Evolutionary conservation across 1,140 invertebrate genomes (phyloP).

Genomic region (Rhyacophila brunnea): DNA sequence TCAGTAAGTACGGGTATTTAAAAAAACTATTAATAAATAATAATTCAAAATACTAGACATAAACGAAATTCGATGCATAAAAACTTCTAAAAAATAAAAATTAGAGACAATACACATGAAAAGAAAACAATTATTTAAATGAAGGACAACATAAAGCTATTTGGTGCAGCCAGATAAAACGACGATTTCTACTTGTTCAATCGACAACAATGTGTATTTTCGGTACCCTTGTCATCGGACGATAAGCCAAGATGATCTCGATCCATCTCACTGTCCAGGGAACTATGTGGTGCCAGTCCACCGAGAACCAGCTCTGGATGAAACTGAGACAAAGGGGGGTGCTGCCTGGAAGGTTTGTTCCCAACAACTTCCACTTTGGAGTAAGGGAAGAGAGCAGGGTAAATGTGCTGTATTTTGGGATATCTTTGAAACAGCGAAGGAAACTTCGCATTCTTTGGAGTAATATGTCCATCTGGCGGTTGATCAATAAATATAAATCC

Average conservation of each 20-base stretch:
- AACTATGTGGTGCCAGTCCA: constrained; percentile 25
- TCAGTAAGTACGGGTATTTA: no score
- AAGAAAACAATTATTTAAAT: constrained; percentile 15
- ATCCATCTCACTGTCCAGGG: constrained; percentile 29
- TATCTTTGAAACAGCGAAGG: constrained; percentile 72
- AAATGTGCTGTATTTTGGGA: constrained; percentile 72
- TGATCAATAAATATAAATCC: constrained; percentile 35
- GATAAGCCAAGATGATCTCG: constrained; percentile 24
- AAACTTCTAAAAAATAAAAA: neutral
- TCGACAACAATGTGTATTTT: neutral
- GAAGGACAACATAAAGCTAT: constrained; percentile 12
- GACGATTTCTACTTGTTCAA: neutral
- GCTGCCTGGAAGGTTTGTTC: constrained; percentile 34
- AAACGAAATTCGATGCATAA: no score
- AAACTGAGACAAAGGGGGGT: constrained; percentile 32
- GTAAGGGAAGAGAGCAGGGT: constrained; percentile 61
- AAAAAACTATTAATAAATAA: constrained; percentile 4
- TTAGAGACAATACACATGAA: constrained; percentile 9
- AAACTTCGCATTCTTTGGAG: constrained; percentile 50
- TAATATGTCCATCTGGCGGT: constrained; percentile 30
- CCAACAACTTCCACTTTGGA: constrained; percentile 43
- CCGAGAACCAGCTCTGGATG: constrained; percentile 27
- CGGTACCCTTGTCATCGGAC: constrained; percentile 32
- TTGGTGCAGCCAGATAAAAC: constrained; percentile 17
- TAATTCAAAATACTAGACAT: neutral